Conservation (phyloP, 2,797 vertebrate species). For the Lepidocolaptes lacrymiger region DNA sequence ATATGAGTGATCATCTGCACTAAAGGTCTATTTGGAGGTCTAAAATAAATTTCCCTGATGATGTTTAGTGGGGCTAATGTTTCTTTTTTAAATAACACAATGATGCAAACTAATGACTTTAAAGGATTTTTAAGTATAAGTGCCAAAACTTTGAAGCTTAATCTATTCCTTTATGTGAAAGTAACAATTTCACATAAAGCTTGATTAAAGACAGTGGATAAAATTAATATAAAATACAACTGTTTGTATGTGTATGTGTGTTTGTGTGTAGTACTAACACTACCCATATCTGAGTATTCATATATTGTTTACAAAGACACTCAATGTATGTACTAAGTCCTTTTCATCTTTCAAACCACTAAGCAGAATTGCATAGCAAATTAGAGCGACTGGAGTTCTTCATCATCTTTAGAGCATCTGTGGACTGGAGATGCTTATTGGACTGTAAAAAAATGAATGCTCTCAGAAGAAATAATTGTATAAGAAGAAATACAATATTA, state of each 20-base stretch:
- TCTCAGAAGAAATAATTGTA: background rate
- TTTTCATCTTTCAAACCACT: background rate
- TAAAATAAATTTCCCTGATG: background rate
- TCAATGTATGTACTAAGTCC: background rate
- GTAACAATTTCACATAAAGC: background rate
- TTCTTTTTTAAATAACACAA: background rate
- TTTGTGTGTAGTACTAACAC: background rate
- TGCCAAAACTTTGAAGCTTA: background rate
- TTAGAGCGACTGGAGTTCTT: background rate
- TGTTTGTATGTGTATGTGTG: background rate
- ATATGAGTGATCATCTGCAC: background rate
- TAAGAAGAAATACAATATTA: background rate
- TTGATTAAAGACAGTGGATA: background rate
- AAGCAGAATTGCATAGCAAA: background rate
- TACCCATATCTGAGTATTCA: background rate
- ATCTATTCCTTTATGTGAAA: background rate
- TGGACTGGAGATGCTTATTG: background rate
- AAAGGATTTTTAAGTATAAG: background rate
- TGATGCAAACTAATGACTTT: background rate
- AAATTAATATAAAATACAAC: background rate
- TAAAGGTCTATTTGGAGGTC: background rate
- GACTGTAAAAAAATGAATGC: background rate
- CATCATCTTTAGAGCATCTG: background rate
- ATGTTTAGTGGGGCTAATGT: background rate
- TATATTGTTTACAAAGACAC: background rate